phyloP scores from a whole-genome alignment of 2,113 vertebrate species.

The Colius striatus region DNA sequence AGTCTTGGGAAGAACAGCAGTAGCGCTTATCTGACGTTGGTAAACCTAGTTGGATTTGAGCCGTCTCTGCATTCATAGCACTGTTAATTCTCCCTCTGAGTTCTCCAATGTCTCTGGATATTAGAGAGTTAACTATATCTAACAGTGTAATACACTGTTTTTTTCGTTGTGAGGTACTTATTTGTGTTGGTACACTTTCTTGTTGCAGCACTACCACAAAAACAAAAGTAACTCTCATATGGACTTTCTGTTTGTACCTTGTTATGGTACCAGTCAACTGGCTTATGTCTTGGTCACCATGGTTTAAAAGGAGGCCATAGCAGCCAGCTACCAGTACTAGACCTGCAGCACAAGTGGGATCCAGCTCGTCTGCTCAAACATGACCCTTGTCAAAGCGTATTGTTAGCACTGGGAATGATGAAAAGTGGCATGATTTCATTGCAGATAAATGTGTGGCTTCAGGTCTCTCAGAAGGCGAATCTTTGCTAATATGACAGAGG shows the following conservation, averaged over 20 bases:
- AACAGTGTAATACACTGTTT: not conserved
- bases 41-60: not conserved
- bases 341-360: slow-evolving; percentile 48
- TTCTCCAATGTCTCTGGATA: not conserved
- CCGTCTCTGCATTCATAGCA: not conserved
- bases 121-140: not conserved
- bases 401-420: slow-evolving; percentile 30
- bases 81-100: not conserved
- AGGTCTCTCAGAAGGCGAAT: slow-evolving; percentile 29
- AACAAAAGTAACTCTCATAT: not conserved
- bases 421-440: slow-evolving; percentile 30
- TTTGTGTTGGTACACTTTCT: not conserved
- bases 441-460: slow-evolving; percentile 36
- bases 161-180: not conserved
- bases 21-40: not conserved
- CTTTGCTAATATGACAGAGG: too few relatives aligned
- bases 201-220: not conserved
- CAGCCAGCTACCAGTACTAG: slow-evolving; percentile 21
- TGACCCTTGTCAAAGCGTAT: slow-evolving; percentile 17
- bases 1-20: not conserved
- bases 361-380: not conserved
- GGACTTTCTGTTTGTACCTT: slow-evolving; percentile 49
- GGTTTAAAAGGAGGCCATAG: slow-evolving; percentile 23
- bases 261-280: slow-evolving; percentile 25
- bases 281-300: not conserved